Percentiles rank a stretch among this genome's conserved stretches.
Evolutionary conservation across 1,140 invertebrate species (phyloP).

Genomic region (Drosophila subpulchrella): DNA sequence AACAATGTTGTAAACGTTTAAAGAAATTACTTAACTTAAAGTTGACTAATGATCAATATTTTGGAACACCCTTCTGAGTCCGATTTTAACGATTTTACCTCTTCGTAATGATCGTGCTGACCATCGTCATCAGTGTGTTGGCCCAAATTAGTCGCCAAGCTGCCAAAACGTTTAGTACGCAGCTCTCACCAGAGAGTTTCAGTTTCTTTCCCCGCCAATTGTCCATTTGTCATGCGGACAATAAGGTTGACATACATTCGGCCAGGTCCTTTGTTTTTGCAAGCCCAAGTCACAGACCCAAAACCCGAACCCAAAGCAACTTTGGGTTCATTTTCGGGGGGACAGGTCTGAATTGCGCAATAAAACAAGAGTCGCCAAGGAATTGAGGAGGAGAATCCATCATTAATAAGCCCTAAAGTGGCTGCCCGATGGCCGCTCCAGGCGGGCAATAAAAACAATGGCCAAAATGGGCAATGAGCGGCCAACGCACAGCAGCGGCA

Average conservation of each 20-base stretch:
- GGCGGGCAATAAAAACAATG: slow-evolving; percentile 80
- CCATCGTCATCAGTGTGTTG: slow-evolving; percentile 25
- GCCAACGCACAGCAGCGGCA: slow-evolving; percentile 44
- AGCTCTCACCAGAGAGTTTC: slow-evolving; percentile 52
- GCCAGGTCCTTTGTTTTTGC: slow-evolving; percentile 53
- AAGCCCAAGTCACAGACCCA: not conserved
- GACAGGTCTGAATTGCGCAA: slow-evolving; percentile 61
- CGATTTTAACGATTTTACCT: not conserved
- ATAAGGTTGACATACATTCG: slow-evolving; percentile 77
- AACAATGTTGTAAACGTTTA: not conserved
- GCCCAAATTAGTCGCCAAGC: slow-evolving; percentile 77
- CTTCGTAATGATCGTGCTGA: not conserved
- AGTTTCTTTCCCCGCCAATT: slow-evolving; percentile 33
- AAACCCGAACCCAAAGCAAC: not conserved
- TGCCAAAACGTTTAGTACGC: slow-evolving; percentile 79
- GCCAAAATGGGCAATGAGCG: slow-evolving; percentile 74
- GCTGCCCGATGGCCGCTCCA: slow-evolving; percentile 63
- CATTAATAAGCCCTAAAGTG: slow-evolving; percentile 83
- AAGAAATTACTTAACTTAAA: not conserved
- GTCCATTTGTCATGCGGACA: slow-evolving; percentile 77
- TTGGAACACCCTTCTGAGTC: not conserved
- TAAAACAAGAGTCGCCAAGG: slow-evolving; percentile 60
- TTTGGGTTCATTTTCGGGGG: slow-evolving; percentile 4
- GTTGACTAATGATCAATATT: not conserved
- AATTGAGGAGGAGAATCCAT: slow-evolving; percentile 82